Evolutionary conservation across 2,113 vertebrate species (phyloP).

Genomic region (Noctilio leporinus): DNA sequence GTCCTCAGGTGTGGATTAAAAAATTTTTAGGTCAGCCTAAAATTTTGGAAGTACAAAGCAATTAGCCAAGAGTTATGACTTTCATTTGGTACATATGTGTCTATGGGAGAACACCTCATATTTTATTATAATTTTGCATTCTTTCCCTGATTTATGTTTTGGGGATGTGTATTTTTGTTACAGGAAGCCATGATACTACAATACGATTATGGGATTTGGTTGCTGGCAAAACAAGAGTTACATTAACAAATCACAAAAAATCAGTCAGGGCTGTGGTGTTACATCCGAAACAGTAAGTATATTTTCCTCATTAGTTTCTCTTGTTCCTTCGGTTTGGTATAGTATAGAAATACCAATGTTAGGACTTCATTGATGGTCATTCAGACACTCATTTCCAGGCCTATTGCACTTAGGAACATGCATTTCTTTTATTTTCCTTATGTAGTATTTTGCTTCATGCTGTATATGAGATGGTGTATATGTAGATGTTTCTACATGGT

Average conservation of each 20-base stretch:
- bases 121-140: neutral
- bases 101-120: neutral
- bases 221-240: conserved; percentile 97
- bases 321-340: neutral
- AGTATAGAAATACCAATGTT: neutral
- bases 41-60: neutral
- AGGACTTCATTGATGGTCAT: neutral
- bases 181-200: conserved; percentile 97
- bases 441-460: neutral
- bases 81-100: neutral
- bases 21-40: neutral
- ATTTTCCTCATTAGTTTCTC: neutral
- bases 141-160: neutral
- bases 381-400: neutral
- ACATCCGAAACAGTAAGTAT: conserved; percentile 93
- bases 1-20: neutral
- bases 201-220: conserved; percentile 98
- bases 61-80: neutral
- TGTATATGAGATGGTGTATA: no score
- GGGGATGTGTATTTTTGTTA: neutral
- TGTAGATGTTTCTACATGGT: neutral
- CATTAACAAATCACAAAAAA: conserved; percentile 98
- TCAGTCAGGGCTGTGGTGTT: conserved; percentile 93
- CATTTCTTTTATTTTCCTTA: neutral
- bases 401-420: neutral